phyloP scores from a whole-genome alignment of 2,113 vertebrate genomes.

The Siniperca chuatsi region DNA sequence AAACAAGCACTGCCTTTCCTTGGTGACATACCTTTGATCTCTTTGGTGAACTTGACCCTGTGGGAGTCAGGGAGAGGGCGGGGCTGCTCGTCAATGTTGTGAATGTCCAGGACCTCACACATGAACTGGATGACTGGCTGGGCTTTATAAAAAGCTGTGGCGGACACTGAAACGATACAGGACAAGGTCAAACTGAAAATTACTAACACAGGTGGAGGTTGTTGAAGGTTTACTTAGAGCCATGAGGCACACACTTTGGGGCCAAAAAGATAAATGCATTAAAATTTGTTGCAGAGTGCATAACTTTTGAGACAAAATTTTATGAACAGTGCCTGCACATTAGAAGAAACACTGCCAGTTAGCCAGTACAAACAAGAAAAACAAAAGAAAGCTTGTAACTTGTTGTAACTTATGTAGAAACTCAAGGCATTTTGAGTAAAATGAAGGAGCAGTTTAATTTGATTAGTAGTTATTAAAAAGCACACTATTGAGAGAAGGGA shows the following conservation, averaged over 20 bases:
- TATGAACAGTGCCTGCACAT: background rate
- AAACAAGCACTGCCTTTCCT: conserved; percentile 25
- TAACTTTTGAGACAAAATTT: background rate
- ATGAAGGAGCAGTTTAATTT: too few relatives aligned
- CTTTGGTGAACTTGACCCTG: conserved; percentile 99
- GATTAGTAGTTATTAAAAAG: too few relatives aligned
- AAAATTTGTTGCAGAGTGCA: background rate
- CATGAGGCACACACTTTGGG: background rate
- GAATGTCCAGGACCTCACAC: conserved; percentile 99
- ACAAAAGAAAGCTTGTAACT: too few relatives aligned
- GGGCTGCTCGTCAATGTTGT: conserved; percentile 98
- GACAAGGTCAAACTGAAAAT: background rate
- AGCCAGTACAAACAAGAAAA: too few relatives aligned
- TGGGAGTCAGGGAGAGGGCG: conserved; percentile 97
- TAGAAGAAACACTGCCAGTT: background rate
- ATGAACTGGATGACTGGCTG: conserved; percentile 98
- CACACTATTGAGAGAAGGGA: too few relatives aligned
- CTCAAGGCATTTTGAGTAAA: too few relatives aligned
- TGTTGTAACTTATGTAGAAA: too few relatives aligned
- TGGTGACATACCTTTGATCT: conserved; percentile 92
- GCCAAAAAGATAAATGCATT: background rate
- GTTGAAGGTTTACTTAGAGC: background rate
- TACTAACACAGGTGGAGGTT: background rate
- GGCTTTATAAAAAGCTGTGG: conserved; percentile 98
- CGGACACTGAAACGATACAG: conserved; percentile 87